Percentiles rank a stretch among this genome's conserved stretches.
phyloP scores from a whole-genome alignment of 2,888 invertebrate species.

The Heteromurus nitidus region DNA sequence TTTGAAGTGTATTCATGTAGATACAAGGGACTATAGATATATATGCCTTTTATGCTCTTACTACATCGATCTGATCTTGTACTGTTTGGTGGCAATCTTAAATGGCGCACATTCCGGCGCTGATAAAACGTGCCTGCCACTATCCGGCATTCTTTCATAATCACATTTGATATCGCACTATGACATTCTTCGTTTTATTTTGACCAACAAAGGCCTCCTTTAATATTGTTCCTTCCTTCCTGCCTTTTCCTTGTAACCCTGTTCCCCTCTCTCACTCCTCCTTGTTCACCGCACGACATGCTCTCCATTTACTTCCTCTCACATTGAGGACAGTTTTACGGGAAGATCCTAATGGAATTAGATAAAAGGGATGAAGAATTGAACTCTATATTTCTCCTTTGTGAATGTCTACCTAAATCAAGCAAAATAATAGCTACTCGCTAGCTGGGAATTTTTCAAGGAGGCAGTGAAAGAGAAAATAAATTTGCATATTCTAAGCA shows the following conservation, averaged over 20 bases:
- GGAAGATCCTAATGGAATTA: background rate
- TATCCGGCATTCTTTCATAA: background rate
- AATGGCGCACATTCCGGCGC: too few species aligned
- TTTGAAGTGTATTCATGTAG: too few species aligned
- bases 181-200: conserved; percentile 4
- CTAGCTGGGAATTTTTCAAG: background rate
- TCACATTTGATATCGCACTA: background rate
- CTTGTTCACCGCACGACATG: background rate
- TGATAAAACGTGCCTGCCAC: too few species aligned
- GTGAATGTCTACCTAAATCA: background rate
- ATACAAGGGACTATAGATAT: conserved; percentile 7
- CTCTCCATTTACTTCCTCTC: background rate
- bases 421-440: too few species aligned
- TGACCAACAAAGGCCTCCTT: conserved; percentile 34
- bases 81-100: too few species aligned
- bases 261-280: background rate
- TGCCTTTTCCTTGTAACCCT: conserved; percentile 39
- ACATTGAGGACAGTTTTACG: background rate
- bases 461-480: background rate
- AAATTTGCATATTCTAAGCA: background rate
- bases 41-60: too few species aligned
- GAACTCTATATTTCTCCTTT: background rate
- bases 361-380: conserved; percentile 15
- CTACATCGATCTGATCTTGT: too few species aligned
- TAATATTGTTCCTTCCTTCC: conserved; percentile 52